Percentiles rank a stretch among this genome's conserved stretches.
These are phyloP conservation scores for Pachypanchax playfairii DNA, from an alignment of 2,113 vertebrate genomes.

Conservation along the genomic window DNA sequence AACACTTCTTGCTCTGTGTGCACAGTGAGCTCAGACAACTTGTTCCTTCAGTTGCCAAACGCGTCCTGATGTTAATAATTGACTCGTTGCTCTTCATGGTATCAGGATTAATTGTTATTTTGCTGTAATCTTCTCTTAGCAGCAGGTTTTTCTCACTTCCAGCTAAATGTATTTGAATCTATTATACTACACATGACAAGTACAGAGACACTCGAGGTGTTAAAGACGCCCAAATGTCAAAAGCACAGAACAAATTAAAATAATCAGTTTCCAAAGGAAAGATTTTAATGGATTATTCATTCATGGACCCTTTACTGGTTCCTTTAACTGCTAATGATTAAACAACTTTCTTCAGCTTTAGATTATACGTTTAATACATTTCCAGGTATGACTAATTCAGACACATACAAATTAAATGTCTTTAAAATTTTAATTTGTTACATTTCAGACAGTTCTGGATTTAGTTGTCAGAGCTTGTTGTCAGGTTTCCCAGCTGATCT, in stretches of 20 bases:
- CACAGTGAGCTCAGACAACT: not conserved
- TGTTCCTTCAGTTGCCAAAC: not conserved
- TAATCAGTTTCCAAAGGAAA: not conserved
- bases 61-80: constrained; percentile 61
- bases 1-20: constrained; percentile 28
- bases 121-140: not conserved
- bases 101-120: constrained; percentile 9
- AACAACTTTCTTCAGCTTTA: not conserved
- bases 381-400: too few species aligned
- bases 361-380: not conserved
- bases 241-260: not conserved
- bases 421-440: not conserved
- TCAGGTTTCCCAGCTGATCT: constrained; percentile 30
- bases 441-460: not conserved
- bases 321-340: too few species aligned
- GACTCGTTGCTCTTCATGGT: not conserved
- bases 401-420: too few species aligned
- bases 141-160: not conserved
- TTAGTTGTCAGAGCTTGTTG: constrained; percentile 13
- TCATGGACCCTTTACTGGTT: too few species aligned
- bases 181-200: not conserved
- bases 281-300: too few species aligned
- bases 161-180: not conserved
- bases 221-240: not conserved
- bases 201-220: not conserved